A percentile compares a stretch with the other conserved stretches of the same genome.
phyloP scores from a whole-genome alignment of 2,797 vertebrate genomes.

The Esox lucius region DNA sequence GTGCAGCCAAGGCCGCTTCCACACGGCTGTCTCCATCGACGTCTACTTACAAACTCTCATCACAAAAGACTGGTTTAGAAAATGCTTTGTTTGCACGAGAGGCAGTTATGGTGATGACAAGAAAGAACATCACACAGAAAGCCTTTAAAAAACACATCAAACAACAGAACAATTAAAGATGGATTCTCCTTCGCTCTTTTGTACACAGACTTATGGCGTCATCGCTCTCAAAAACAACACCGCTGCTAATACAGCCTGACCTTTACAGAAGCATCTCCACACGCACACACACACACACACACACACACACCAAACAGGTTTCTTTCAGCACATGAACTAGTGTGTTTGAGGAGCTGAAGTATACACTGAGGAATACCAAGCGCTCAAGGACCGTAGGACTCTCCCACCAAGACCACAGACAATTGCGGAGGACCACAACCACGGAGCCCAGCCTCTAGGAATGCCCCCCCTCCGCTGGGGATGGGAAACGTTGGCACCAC shows the following conservation, averaged over 20 bases:
- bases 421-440: conserved; percentile 59
- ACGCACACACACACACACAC: conserved; percentile 34
- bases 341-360: conserved; percentile 48
- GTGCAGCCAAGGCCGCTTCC: conserved; percentile 26
- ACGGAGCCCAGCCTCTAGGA: conserved; percentile 55
- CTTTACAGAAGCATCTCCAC: conserved; percentile 16
- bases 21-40: conserved; percentile 20
- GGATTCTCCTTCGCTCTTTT: neutral
- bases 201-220: neutral
- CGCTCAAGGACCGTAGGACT: conserved; percentile 46
- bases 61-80: conserved; percentile 33
- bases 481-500: conserved; percentile 56
- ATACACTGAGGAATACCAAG: conserved; percentile 57
- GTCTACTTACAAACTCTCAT: conserved; percentile 29
- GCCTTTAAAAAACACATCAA: conserved; percentile 43
- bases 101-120: conserved; percentile 54
- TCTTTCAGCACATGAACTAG: conserved; percentile 36
- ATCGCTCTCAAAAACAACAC: neutral
- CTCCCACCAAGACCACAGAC: conserved; percentile 49
- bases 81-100: conserved; percentile 52
- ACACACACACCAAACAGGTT: conserved; percentile 47
- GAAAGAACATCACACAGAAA: conserved; percentile 51
- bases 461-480: conserved; percentile 52
- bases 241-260: conserved; percentile 38
- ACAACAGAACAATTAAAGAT: conserved; percentile 11